These are phyloP conservation scores for Rhimphoctona megacephalus DNA, from an alignment of 2,888 invertebrate species.

Conservation along the genomic window DNA sequence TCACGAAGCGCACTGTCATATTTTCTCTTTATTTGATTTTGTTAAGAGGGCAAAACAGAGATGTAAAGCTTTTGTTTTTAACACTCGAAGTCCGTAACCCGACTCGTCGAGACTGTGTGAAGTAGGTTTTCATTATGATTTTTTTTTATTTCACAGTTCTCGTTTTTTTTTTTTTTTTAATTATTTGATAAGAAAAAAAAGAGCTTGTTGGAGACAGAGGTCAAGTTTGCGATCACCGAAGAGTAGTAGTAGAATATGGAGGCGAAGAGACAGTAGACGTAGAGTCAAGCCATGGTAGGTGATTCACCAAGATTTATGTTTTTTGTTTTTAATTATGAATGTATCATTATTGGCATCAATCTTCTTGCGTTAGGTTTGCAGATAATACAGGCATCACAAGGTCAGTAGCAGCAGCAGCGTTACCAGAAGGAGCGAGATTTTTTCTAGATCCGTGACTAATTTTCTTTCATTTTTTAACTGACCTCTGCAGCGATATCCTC, in stretches of 20 bases:
- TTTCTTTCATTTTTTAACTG: constrained; percentile 63
- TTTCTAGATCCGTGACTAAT: constrained; percentile 43
- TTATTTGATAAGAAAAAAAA: constrained; percentile 41
- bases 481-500: constrained; percentile 67
- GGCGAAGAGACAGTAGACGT: constrained; percentile 62
- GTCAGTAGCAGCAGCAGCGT: constrained; percentile 54
- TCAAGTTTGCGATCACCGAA: constrained; percentile 46
- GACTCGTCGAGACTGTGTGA: constrained; percentile 50
- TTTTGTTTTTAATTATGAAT: constrained; percentile 41
- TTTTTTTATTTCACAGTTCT: constrained; percentile 43
- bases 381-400: constrained; percentile 51
- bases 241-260: constrained; percentile 45
- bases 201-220: constrained; percentile 43
- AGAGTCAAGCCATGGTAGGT: constrained; percentile 65
- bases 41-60: constrained; percentile 44
- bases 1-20: constrained; percentile 35
- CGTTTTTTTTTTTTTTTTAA: too few relatives aligned
- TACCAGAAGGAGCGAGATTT: constrained; percentile 46
- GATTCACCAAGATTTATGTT: constrained; percentile 50
- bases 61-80: constrained; percentile 28
- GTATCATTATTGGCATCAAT: constrained; percentile 58
- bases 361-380: constrained; percentile 62
- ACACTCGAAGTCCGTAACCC: constrained; percentile 39
- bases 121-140: constrained; percentile 38
- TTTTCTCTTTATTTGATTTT: constrained; percentile 23